Base-by-base conservation (phyloP, 2,797 vertebrate species). In the Rhynchotus rufescens region DNA sequence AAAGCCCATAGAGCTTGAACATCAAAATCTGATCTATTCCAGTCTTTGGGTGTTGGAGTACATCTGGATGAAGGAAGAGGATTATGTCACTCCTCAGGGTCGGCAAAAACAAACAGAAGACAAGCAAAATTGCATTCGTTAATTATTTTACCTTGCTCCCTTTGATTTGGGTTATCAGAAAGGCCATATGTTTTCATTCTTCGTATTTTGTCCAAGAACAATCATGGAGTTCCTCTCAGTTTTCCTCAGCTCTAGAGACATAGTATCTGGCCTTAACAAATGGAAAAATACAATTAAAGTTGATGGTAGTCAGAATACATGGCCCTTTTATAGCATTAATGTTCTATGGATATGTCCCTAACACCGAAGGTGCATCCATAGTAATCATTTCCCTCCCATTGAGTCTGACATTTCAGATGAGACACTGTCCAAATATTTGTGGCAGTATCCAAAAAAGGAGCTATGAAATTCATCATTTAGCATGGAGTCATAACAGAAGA, bases 171-270 rank as follows among this genome's bases (percentile, higher is more conserved):
- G 40, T 79, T 83, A 76, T 94, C 93, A 96, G 62, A 94, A 95
- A 86, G 97, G 93, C 98, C 98, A 98, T 7, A 94, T 61, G 73
- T 97, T 96, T 92, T 98, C 98, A 68, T 96, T 68, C 95, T 97
- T 98, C 80, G 76, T 97, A 44, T 97, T 97, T 80, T 98, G 97
- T 34, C 97, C 98, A 90, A 98, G 90, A 80, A 97, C 57, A 6
- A 98, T 98, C 98, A 98, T 98, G 45, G 98, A 99, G 97, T 97
- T 99, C 90, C 98, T 98, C 96, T 98, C 98, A 80, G 93, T 97
- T 80, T 95, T 96, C 38, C 89, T 97, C 42, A 95, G 34, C 57
- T 98, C 97, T 0, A 88, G 76, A 83, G 96, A 90, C 42, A 90
- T 88, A 86, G 96, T 67, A 90, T 98, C 98, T 88, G 98, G 98